A percentile compares a stretch with the other conserved stretches of the same genome.
Evolutionary conservation across 2,113 vertebrate genomes (phyloP).

Genomic region (Saccopteryx leptura): DNA sequence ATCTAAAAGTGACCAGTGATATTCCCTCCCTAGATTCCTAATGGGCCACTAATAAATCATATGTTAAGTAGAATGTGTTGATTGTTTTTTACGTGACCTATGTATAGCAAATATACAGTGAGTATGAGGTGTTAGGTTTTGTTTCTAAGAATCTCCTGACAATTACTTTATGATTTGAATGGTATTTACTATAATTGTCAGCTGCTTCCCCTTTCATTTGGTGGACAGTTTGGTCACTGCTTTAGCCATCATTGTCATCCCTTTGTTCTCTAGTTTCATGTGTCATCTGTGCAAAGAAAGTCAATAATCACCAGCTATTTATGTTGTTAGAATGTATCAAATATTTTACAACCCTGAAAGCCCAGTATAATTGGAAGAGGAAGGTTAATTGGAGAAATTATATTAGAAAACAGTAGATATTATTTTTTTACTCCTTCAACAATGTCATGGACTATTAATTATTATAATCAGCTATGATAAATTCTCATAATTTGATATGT

Average conservation of each 20-base stretch:
- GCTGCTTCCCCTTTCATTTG: not conserved
- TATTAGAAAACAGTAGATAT: slow-evolving; percentile 8
- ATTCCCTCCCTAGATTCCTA: not conserved
- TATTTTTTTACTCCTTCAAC: not conserved
- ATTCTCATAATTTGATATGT: slow-evolving; percentile 10
- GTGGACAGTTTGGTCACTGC: not conserved
- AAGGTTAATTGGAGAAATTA: slow-evolving; percentile 23
- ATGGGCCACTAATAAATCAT: not conserved
- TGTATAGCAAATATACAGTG: not conserved
- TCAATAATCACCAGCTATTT: slow-evolving; percentile 3
- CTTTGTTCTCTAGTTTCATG: slow-evolving; percentile 29
- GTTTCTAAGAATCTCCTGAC: slow-evolving; percentile 45
- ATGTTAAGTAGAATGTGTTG: not conserved
- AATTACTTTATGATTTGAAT: not conserved
- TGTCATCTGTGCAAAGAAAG: not conserved
- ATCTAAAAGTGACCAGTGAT: not conserved
- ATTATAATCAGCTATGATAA: not conserved
- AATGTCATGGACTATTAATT: not conserved
- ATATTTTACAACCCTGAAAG: slow-evolving; percentile 39
- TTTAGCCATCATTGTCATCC: not conserved
- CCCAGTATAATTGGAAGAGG: not conserved
- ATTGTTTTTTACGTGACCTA: not conserved
- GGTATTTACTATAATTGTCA: not conserved
- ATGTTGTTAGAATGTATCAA: not conserved
- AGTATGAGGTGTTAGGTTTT: not conserved